Percentiles rank a stretch among this genome's conserved stretches.
Conservation (phyloP, 2,113 vertebrate genomes). For the Oxyura jamaicensis region DNA sequence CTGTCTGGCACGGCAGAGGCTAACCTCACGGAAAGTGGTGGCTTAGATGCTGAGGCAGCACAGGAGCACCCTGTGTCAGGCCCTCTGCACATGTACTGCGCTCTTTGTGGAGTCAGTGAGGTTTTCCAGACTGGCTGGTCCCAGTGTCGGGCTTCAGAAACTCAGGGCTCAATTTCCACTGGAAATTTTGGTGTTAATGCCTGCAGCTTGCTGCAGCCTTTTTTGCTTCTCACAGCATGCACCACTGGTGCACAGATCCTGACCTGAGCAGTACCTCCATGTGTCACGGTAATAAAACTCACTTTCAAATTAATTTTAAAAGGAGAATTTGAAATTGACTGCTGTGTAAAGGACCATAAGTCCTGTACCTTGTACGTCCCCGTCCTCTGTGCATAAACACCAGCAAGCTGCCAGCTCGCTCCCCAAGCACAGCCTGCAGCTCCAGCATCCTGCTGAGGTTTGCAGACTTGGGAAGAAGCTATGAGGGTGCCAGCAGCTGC, state of each 20-base stretch:
- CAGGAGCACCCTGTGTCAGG: not conserved
- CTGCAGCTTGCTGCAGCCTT: not conserved
- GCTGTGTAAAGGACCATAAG: not conserved
- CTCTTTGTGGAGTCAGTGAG: not conserved
- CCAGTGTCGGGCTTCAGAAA: not conserved
- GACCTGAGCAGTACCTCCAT: not conserved
- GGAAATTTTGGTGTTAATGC: not conserved
- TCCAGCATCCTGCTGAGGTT: not conserved
- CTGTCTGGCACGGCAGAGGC: not conserved
- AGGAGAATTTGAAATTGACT: not conserved
- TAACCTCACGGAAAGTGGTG: no score
- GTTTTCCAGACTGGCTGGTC: not conserved
- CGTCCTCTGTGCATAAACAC: not conserved
- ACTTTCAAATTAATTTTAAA: not conserved
- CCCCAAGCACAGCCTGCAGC: not conserved
- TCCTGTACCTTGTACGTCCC: not conserved
- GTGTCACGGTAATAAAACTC: not conserved
- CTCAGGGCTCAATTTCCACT: not conserved
- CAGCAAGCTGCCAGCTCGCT: not conserved
- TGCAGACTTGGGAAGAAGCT: not conserved
- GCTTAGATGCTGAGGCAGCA: not conserved
- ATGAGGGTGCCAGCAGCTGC: not conserved
- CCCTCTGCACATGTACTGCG: rapidly evolving
- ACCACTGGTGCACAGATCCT: not conserved
- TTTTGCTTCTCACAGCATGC: not conserved